A percentile compares a stretch with the other conserved stretches of the same genome.
Conservation (phyloP, 2,113 vertebrate genomes). For the Neomonachus schauinslandi region DNA sequence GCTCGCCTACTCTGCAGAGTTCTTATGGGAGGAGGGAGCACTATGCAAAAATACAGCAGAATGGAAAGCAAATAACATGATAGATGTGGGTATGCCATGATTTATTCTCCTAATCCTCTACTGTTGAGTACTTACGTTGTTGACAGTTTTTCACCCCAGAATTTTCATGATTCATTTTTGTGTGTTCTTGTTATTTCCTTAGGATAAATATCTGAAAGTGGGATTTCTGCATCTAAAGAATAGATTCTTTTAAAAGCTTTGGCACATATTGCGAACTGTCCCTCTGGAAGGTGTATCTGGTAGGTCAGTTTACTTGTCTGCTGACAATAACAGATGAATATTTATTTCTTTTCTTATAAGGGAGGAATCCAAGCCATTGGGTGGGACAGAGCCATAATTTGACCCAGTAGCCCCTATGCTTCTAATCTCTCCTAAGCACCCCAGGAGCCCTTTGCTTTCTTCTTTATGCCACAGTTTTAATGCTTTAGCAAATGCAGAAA, state of each 20-base stretch:
- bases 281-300: not conserved
- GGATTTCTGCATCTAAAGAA: not conserved
- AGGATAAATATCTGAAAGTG: not conserved
- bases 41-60: rapidly evolving
- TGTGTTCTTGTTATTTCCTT: not conserved
- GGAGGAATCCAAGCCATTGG: not conserved
- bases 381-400: not conserved
- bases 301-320: not conserved
- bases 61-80: rapidly evolving
- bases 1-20: no score
- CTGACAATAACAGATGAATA: no score
- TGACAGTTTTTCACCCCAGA: not conserved
- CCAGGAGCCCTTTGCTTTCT: not conserved
- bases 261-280: not conserved
- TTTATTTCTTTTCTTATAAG: not conserved
- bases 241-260: not conserved
- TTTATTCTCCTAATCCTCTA: no score
- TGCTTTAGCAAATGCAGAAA: not conserved
- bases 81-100: rapidly evolving
- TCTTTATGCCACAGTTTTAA: not conserved
- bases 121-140: not conserved
- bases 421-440: not conserved
- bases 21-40: not conserved
- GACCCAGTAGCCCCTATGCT: not conserved
- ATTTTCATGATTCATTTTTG: not conserved